These are phyloP conservation scores for Labia minor DNA, from an alignment of 2,888 invertebrate genomes.

Conservation along the genomic window DNA sequence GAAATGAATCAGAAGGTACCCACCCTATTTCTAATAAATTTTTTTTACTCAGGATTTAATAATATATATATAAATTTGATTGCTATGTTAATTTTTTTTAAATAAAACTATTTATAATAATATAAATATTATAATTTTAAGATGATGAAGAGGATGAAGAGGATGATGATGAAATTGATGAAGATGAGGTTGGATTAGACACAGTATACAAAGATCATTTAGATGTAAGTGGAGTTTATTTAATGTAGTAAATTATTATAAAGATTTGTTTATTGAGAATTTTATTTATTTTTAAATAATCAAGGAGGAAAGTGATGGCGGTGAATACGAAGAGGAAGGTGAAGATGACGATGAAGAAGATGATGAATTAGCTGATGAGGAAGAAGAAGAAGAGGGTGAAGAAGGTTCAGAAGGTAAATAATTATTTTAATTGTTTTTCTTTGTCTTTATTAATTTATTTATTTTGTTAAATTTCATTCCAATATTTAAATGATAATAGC, in stretches of 20 bases:
- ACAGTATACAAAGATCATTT: conserved; percentile 57
- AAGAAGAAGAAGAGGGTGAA: conserved; percentile 37
- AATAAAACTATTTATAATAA: no score
- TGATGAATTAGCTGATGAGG: conserved; percentile 42
- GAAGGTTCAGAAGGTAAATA: conserved; percentile 36
- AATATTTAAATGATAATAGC: no score
- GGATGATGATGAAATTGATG: conserved; percentile 41
- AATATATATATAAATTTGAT: no score
- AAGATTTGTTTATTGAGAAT: background rate
- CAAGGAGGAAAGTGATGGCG: conserved; percentile 39
- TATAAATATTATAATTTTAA: no score
- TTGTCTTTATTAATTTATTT: background rate
- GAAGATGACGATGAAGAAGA: conserved; percentile 41
- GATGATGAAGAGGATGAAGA: conserved; percentile 49
- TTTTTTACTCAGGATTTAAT: background rate
- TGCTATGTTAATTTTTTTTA: no score
- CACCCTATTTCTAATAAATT: background rate
- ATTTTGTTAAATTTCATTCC: background rate
- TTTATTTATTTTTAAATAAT: background rate
- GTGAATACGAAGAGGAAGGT: conserved; percentile 47
- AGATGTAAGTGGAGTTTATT: conserved; percentile 44
- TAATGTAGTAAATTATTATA: background rate
- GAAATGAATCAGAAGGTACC: conserved; percentile 59
- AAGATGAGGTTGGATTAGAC: conserved; percentile 54
- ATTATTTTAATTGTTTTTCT: background rate